Evolutionary conservation across 2,888 invertebrate species (phyloP).

Genomic region (Amphipoea lucens): DNA sequence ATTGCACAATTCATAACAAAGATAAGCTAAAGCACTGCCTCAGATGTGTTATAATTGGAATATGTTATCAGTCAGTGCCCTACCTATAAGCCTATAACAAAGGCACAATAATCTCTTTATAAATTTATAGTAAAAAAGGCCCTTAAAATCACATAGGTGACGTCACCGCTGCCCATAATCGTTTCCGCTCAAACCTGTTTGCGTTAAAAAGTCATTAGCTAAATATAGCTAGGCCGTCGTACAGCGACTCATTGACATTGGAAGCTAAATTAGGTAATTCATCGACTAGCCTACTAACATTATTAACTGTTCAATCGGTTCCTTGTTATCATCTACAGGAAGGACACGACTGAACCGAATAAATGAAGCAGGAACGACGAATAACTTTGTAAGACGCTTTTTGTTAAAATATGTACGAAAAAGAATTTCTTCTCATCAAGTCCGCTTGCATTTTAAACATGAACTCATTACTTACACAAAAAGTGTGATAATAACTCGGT

Average conservation of each 20-base stretch:
- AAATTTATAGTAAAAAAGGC: slow-evolving; percentile 24
- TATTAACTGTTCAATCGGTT: slow-evolving; percentile 36
- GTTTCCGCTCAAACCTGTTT: slow-evolving; percentile 59
- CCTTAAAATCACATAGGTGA: slow-evolving; percentile 42
- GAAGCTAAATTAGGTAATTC: slow-evolving; percentile 48
- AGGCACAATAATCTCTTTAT: slow-evolving; percentile 27
- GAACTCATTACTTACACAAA: slow-evolving; percentile 46
- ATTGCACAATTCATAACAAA: slow-evolving; percentile 46
- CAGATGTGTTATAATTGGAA: slow-evolving; percentile 57
- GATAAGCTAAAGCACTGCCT: slow-evolving; percentile 49
- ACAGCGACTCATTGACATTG: slow-evolving; percentile 62
- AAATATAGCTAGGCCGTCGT: slow-evolving; percentile 60
- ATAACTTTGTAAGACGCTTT: neutral
- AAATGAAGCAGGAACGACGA: slow-evolving; percentile 3
- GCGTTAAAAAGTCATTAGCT: slow-evolving; percentile 61
- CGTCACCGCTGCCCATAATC: slow-evolving; percentile 52
- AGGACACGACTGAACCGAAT: neutral
- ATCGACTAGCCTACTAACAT: slow-evolving; percentile 42
- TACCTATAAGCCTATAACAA: slow-evolving; percentile 27
- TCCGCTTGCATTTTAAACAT: slow-evolving; percentile 46
- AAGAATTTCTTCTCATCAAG: neutral
- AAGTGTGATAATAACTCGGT: slow-evolving; percentile 26
- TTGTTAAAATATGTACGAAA: slow-evolving; percentile 13
- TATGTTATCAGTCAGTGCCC: slow-evolving; percentile 63
- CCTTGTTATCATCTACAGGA: neutral